Percentiles rank a stretch among this genome's conserved stretches.
phyloP scores from a whole-genome alignment of 1,140 invertebrate species.

The Dendrolimus punctatus region DNA sequence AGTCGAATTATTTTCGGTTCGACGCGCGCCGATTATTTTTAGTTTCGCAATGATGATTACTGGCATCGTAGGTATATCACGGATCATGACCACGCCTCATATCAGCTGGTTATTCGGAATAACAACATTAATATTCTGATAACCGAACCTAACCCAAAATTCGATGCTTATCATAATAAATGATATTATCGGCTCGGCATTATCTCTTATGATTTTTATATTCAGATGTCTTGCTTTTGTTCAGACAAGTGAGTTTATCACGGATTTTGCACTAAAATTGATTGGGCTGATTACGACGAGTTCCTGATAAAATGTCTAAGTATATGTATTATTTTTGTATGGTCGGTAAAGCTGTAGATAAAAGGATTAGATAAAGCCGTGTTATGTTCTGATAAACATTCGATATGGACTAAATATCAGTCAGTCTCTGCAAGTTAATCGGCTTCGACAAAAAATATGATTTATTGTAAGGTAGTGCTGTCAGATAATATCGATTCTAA shows the following conservation, averaged over 20 bases:
- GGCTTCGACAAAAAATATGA: conserved; percentile 14
- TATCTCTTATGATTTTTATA: conserved; percentile 21
- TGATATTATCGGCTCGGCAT: conserved; percentile 12
- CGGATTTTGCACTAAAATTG: conserved; percentile 29
- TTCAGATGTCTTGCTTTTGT: conserved; percentile 22
- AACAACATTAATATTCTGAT: conserved; percentile 24
- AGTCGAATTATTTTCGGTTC: conserved; percentile 27
- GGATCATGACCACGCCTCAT: conserved; percentile 23
- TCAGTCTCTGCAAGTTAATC: conserved; percentile 17
- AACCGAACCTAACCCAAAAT: conserved; percentile 16
- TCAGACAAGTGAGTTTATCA: conserved; percentile 25
- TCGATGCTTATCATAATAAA: conserved; percentile 18
- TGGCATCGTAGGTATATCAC: conserved; percentile 14
- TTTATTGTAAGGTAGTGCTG: conserved; percentile 9
- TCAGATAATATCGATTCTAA: conserved; percentile 8
- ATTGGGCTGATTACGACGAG: conserved; percentile 38
- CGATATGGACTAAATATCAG: conserved; percentile 16
- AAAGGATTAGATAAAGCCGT: conserved; percentile 20
- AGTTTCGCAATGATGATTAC: conserved; percentile 28
- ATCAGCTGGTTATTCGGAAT: conserved; percentile 25
- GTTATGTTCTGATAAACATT: conserved; percentile 19
- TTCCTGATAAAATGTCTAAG: conserved; percentile 20
- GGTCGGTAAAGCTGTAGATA: conserved; percentile 33
- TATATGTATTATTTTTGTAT: conserved; percentile 29
- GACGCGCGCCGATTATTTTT: conserved; percentile 27